Base-by-base conservation (phyloP, 2,888 invertebrate species). In the Chaitophorus viminalis region DNA sequence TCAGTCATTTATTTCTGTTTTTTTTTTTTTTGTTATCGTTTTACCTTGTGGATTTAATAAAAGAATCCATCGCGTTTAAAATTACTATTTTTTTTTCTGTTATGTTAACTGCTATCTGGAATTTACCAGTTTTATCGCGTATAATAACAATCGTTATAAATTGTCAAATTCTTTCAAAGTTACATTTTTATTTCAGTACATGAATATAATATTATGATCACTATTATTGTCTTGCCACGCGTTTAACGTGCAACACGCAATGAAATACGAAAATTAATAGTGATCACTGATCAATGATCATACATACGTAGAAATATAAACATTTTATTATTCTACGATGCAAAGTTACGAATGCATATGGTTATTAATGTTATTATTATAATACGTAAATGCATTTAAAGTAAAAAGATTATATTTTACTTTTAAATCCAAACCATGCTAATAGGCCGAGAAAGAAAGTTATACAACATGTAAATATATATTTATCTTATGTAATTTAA, bases 131-230 rank as follows among this genome's bases (percentile, higher is more conserved):
- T 76, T 84, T 84, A 84, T 84, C 84, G 31, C 52, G 76, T 33
- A 17, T 6, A 65, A 33, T 68, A 68, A 77, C 33, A 85, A 46
- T 68, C 68, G 31, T 76, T 46, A 68, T 39, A 21, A 65, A 77
- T 76, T 52, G 46, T 33, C 84, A n/a, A 85, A 85, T 85, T 68
- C 65, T 85, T 85, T 85, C n/a, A 68, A 76, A 68, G n/a, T 65
- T 68, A 52, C 17, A 46, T n/a, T 68, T 65, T 76, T 76, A 65
- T 84, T 76, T 52, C 68, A 31, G 65, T 25, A 31, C 46, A 46
- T 74, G 54, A 82, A 82, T 82, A 75, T 21, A n/a, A 82, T 25
- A 72, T 54, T 82, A n/a, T 17, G 33, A 82, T 9, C 52, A 72
- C 0, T 33, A 72, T 54, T n/a, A 1, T 52, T 82, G 33, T 29